Evolutionary conservation across 53 echinoderm and acorn worm species (phyloP).

Genomic region (Echinometra lucunter): DNA sequence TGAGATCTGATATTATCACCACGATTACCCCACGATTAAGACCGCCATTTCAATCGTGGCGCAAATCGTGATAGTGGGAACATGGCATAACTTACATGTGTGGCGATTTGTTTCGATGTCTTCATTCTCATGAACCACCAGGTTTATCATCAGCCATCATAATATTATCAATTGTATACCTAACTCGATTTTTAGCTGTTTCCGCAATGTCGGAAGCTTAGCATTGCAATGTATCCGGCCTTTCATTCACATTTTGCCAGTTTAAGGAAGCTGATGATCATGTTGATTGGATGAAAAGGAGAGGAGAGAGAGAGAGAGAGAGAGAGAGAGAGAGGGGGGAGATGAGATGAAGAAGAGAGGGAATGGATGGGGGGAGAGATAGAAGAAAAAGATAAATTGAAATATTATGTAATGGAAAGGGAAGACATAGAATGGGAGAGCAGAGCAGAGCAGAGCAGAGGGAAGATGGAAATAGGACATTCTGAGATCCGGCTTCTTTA

Average conservation of each 20-base stretch:
- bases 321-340: too few species aligned
- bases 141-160: slow-evolving; percentile 34
- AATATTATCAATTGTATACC: slow-evolving; percentile 25
- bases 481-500: neutral
- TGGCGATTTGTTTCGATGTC: slow-evolving; percentile 17
- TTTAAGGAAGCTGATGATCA: neutral
- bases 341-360: neutral
- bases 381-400: too few species aligned
- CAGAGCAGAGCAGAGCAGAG: neutral
- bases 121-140: neutral
- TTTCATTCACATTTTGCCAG: slow-evolving; percentile 20
- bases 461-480: neutral
- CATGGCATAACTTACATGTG: neutral
- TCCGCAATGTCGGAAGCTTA: slow-evolving; percentile 20
- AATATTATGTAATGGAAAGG: neutral
- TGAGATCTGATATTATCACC: too few species aligned
- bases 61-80: too few species aligned
- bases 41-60: too few species aligned
- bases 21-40: too few species aligned
- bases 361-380: neutral
- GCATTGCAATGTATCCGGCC: slow-evolving; percentile 32
- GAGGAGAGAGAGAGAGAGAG: neutral
- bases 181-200: slow-evolving; percentile 1
- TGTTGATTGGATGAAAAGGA: neutral
- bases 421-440: neutral